Base-by-base conservation (phyloP, 1,140 invertebrate genomes). In the Trissolcus basalis region DNA sequence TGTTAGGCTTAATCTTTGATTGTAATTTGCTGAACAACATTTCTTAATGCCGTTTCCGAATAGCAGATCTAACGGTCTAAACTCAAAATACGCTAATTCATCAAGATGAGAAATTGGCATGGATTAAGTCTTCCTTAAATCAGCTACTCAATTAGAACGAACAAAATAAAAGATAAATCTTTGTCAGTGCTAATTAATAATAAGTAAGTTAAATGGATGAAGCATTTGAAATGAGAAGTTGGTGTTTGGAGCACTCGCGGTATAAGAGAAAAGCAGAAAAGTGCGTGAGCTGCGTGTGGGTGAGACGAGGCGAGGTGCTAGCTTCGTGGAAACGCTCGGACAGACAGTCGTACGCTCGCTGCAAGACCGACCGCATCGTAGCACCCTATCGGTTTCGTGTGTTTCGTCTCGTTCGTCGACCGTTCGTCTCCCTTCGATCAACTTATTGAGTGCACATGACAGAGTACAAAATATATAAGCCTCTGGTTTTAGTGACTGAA, bases 341-440 rank as follows among this genome's bases (percentile, higher is more conserved):
- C 69, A 81, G 81, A 82, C 83, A 85, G 79, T 81, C 68, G 71
- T 68, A 65, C 80, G 77, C 60, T 73, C 56, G 80, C 78, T 73
- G 78, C 79, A 81, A 83, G 61, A 68, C 78, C 77, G 80, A 19
- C 77, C 77, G 79, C 77, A 83, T 82, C 85, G 81, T 74, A 73
- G 81, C 15, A 19, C 67, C 61, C 44, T 60, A n/a, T n/a, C 65
- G 54, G 48, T 64, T 33, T 55, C 14, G 41, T 70, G 56, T 51
- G 53, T 55, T 27, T n/a, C 58, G 51, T 39, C 68, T 72, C 45
- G 61, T 53, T 58, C 12, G 7, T 13, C 16, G 1, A 11, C 47
- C n/a, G n/a, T n/a, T n/a, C n/a, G n/a, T 27, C 6, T 6, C 19
- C 19, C 19, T 6, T 27, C 19, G 19, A 27, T 27, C 19, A 27